A percentile compares a stretch with the other conserved stretches of the same genome.
phyloP scores from a whole-genome alignment of 2,113 vertebrate species.

The Microtus ochrogaster region DNA sequence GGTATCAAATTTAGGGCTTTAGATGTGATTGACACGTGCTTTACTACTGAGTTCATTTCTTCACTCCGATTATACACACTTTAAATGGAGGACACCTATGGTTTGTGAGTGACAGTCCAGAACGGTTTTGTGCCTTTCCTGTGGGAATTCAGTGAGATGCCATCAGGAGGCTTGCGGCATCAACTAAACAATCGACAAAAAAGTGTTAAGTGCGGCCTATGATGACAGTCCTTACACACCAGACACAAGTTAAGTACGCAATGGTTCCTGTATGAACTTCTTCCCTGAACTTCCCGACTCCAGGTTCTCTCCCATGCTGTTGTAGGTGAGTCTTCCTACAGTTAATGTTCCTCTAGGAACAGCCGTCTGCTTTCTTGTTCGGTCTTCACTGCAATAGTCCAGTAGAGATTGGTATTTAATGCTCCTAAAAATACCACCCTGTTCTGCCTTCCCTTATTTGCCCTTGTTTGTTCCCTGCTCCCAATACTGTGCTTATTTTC shows the following conservation, averaged over 20 bases:
- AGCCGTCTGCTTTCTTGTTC: not conserved
- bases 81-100: not conserved
- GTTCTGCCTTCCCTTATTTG: not conserved
- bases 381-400: not conserved
- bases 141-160: not conserved
- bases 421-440: not conserved
- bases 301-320: not conserved
- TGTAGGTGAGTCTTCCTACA: not conserved
- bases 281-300: not conserved
- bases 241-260: not conserved
- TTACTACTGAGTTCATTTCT: not conserved
- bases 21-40: not conserved
- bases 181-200: not conserved
- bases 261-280: not conserved
- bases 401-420: not conserved
- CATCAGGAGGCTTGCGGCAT: not conserved
- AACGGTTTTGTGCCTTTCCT: constrained; percentile 15
- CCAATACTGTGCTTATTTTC: not conserved
- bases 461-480: not conserved
- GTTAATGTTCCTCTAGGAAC: not conserved
- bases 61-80: not conserved
- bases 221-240: not conserved
- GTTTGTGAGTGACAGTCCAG: not conserved
- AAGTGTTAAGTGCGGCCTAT: not conserved
- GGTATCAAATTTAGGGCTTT: not conserved